phyloP scores from a whole-genome alignment of 2,888 invertebrate species.

The Lucinisca nassula region DNA sequence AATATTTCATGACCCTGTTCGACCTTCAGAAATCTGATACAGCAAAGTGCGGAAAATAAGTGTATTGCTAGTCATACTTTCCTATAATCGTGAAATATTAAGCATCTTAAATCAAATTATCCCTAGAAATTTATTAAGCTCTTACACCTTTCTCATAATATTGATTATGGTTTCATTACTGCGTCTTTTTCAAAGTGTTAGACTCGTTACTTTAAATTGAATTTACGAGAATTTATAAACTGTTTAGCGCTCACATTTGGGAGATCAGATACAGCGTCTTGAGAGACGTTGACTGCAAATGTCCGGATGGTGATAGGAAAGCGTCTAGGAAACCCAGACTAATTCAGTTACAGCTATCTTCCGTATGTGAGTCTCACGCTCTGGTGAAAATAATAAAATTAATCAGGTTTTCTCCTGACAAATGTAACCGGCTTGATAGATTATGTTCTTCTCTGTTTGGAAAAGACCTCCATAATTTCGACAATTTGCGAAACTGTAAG shows the following conservation, averaged over 20 bases:
- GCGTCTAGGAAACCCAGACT: slow-evolving; percentile 66
- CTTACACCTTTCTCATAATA: slow-evolving; percentile 12
- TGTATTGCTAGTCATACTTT: slow-evolving; percentile 12
- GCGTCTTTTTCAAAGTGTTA: slow-evolving; percentile 5
- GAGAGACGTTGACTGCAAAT: slow-evolving; percentile 59
- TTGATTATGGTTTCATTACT: slow-evolving; percentile 17
- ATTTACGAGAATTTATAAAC: slow-evolving; percentile 15
- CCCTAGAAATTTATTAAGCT: slow-evolving; percentile 5
- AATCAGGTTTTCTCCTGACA: slow-evolving; percentile 59
- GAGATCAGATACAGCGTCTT: slow-evolving; percentile 60
- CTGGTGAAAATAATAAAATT: slow-evolving; percentile 49
- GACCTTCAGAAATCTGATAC: slow-evolving; percentile 11
- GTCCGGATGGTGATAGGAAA: slow-evolving; percentile 61
- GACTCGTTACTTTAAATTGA: slow-evolving; percentile 8
- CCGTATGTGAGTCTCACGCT: slow-evolving; percentile 50
- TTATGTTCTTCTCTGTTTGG: slow-evolving; percentile 66
- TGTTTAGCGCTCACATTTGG: slow-evolving; percentile 77
- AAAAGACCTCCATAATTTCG: slow-evolving; percentile 72
- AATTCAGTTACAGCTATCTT: slow-evolving; percentile 46
- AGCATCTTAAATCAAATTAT: slow-evolving; percentile 14
- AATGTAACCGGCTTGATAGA: slow-evolving; percentile 65
- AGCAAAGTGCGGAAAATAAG: background rate
- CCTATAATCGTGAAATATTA: slow-evolving; percentile 13
- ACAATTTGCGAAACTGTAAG: slow-evolving; percentile 67
- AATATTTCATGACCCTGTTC: background rate